These are phyloP conservation scores for Clinocottus analis DNA, from an alignment of 2,113 vertebrate genomes.

Conservation along the genomic window DNA sequence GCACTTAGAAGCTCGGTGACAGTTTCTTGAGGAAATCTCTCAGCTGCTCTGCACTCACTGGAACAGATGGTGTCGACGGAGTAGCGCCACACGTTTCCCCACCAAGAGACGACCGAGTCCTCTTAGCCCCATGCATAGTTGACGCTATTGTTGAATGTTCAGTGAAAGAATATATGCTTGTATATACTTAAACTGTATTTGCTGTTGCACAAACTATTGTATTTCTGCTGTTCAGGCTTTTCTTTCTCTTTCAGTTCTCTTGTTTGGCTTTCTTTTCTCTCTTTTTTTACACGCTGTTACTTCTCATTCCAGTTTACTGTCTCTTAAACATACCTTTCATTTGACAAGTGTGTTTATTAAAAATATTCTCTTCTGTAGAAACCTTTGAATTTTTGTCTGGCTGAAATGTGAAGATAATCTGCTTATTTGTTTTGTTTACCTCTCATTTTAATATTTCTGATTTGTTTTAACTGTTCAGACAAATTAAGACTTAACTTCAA, in stretches of 20 bases:
- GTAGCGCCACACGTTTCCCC: not conserved
- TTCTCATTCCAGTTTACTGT: conserved; percentile 58
- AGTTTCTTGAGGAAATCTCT: conserved; percentile 16
- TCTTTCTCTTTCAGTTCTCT: not conserved
- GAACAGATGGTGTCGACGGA: conserved; percentile 17
- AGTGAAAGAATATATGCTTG: conserved; percentile 59
- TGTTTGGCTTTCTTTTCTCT: not conserved
- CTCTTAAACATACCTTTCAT: conserved; percentile 46
- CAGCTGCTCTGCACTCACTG: conserved; percentile 7
- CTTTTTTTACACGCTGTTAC: conserved; percentile 23
- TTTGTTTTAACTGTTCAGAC: no score
- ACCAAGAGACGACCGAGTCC: conserved; percentile 10
- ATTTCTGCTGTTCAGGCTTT: conserved; percentile 61
- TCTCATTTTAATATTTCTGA: not conserved
- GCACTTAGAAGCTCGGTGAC: conserved; percentile 28
- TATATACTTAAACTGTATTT: conserved; percentile 74
- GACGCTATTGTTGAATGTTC: conserved; percentile 69
- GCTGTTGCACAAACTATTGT: conserved; percentile 65
- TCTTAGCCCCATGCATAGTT: conserved; percentile 15
- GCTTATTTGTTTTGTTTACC: no score
- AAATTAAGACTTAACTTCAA: no score
- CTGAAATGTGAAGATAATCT: not conserved
- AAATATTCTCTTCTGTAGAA: conserved; percentile 68
- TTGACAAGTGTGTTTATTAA: conserved; percentile 73
- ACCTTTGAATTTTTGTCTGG: conserved; percentile 4